These are phyloP conservation scores for Orientallactaga sibirica DNA, from an alignment of 2,797 vertebrate genomes.

Conservation along the genomic window DNA sequence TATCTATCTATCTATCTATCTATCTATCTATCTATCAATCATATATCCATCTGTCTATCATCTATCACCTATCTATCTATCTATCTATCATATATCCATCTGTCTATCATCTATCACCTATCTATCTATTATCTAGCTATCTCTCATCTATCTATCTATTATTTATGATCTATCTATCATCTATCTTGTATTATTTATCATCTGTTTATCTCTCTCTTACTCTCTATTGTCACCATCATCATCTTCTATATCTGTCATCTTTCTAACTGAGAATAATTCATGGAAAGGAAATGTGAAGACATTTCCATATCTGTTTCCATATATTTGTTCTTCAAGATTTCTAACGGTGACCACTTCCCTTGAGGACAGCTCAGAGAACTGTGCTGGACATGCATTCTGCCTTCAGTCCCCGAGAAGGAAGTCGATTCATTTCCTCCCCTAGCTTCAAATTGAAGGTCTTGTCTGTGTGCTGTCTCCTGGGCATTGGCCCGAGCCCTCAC, in stretches of 20 bases:
- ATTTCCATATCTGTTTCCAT: not conserved
- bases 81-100: too few species aligned
- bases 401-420: not conserved
- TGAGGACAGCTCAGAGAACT: not conserved
- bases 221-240: too few species aligned
- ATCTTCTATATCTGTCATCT: not conserved
- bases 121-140: too few species aligned
- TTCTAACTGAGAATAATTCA: not conserved
- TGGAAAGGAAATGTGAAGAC: not conserved
- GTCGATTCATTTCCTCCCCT: not conserved
- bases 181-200: too few species aligned
- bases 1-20: not conserved
- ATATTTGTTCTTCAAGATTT: not conserved
- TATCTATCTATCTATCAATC: too few species aligned
- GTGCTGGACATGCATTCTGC: not conserved
- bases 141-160: too few species aligned
- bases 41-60: too few species aligned
- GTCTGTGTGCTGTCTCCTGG: not conserved
- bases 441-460: not conserved
- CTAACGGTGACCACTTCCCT: not conserved
- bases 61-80: too few species aligned
- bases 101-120: too few species aligned
- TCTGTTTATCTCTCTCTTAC: too few species aligned
- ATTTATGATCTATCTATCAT: too few species aligned
- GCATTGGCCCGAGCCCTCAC: too few species aligned